phyloP scores from a whole-genome alignment of 2,797 vertebrate genomes.

The Phrynocephalus forsythii region DNA sequence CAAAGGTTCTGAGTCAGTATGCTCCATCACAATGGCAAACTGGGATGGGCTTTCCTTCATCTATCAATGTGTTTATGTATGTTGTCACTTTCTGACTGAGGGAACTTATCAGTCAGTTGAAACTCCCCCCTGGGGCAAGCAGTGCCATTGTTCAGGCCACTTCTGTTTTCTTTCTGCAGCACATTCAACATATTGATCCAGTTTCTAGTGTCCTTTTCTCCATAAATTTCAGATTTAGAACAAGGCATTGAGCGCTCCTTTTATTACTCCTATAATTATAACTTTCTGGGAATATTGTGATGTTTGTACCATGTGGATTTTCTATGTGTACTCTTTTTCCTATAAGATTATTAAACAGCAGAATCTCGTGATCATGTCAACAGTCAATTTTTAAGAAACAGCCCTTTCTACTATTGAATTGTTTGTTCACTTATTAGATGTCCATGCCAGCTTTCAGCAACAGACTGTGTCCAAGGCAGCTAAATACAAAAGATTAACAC shows the following conservation, averaged over 20 bases:
- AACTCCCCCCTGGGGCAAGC: slow-evolving; percentile 61
- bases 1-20: slow-evolving; percentile 68
- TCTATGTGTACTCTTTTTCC: slow-evolving; percentile 11
- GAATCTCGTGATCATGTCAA: slow-evolving; percentile 32
- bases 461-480: neutral
- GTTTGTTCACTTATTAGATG: neutral
- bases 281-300: slow-evolving; percentile 17
- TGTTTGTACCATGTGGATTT: slow-evolving; percentile 35
- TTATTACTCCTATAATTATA: neutral
- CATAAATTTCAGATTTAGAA: slow-evolving; percentile 46
- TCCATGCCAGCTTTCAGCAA: neutral
- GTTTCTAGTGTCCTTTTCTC: slow-evolving; percentile 32
- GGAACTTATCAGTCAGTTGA: slow-evolving; percentile 64
- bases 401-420: neutral
- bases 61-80: slow-evolving; percentile 52
- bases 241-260: slow-evolving; percentile 29
- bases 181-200: slow-evolving; percentile 51
- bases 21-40: slow-evolving; percentile 50
- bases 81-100: slow-evolving; percentile 63
- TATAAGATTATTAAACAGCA: slow-evolving; percentile 8
- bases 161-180: slow-evolving; percentile 59
- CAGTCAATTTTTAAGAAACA: neutral
- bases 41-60: slow-evolving; percentile 59
- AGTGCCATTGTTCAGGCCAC: slow-evolving; percentile 50
- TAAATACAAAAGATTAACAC: neutral